A percentile compares a stretch with the other conserved stretches of the same genome.
Evolutionary conservation across 2,113 vertebrate species (phyloP).

Genomic region (Eudorcas thomsonii): DNA sequence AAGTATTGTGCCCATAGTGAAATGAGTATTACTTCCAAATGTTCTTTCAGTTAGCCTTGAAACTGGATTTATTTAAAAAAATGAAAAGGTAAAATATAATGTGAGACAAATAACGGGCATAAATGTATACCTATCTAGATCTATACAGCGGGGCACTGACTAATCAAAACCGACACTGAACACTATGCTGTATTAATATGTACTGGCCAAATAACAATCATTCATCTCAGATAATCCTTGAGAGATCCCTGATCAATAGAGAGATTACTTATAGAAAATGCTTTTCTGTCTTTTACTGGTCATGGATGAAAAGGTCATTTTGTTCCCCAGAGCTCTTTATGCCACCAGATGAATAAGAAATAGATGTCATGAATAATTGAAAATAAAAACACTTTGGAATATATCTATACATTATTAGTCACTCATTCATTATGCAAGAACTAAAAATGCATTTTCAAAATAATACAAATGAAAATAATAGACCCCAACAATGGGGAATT

Average conservation of each 20-base stretch:
- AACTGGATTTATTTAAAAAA: neutral
- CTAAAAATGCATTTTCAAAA: conserved; percentile 49
- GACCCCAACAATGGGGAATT: neutral
- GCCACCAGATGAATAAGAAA: conserved; percentile 24
- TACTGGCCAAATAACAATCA: neutral
- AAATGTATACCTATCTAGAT: neutral
- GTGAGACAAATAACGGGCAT: neutral
- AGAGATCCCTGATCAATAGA: neutral
- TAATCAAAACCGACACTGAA: neutral
- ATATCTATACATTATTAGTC: conserved; percentile 47
- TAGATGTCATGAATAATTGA: conserved; percentile 37
- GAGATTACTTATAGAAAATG: neutral
- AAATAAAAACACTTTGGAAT: conserved; percentile 45
- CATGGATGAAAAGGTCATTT: conserved; percentile 35
- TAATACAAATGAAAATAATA: conserved; percentile 44
- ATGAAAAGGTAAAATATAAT: neutral
- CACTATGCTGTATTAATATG: neutral
- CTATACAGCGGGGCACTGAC: neutral
- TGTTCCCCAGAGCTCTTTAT: conserved; percentile 18
- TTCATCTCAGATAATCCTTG: neutral
- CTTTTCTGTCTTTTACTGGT: neutral
- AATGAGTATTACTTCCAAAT: neutral
- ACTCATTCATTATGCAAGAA: conserved; percentile 56
- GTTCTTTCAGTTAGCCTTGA: neutral
- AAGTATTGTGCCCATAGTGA: neutral